Conservation (phyloP, 2,888 invertebrate species). For the Drosophila fungiperda region DNA sequence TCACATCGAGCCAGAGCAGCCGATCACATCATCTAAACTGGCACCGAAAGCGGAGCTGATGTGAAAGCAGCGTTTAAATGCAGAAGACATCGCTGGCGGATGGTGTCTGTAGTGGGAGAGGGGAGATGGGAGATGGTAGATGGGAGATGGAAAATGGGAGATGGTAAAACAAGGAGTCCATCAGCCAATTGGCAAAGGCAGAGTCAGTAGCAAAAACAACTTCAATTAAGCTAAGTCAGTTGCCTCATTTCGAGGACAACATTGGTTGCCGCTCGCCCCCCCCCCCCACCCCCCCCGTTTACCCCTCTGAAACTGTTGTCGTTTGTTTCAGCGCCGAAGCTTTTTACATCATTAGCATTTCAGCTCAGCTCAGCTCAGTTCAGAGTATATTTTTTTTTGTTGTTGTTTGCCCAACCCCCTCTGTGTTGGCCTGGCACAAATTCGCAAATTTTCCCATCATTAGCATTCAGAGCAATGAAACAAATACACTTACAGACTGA, state of each 20-base stretch:
- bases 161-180: conserved; percentile 15
- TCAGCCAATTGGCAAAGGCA: conserved; percentile 37
- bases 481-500: conserved; percentile 74
- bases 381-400: background rate
- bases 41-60: conserved; percentile 21
- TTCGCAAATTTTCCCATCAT: conserved; percentile 81
- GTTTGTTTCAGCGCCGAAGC: conserved; percentile 77
- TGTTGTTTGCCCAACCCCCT: background rate
- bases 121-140: background rate
- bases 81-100: conserved; percentile 45
- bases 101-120: conserved; percentile 3
- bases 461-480: conserved; percentile 82
- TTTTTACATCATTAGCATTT: conserved; percentile 80
- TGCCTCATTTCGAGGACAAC: conserved; percentile 74
- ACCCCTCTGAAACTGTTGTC: conserved; percentile 66
- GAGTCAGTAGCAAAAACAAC: conserved; percentile 56
- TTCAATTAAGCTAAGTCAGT: conserved; percentile 81
- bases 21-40: conserved; percentile 66
- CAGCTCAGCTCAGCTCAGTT: conserved; percentile 40
- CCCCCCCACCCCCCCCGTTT: too few relatives aligned
- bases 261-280: conserved; percentile 18
- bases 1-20: conserved; percentile 71
- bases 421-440: conserved; percentile 58
- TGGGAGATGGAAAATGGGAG: background rate
- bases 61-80: conserved; percentile 55